Evolutionary conservation across 2,888 invertebrate species (phyloP).

Genomic region (Thelaira solivaga): DNA sequence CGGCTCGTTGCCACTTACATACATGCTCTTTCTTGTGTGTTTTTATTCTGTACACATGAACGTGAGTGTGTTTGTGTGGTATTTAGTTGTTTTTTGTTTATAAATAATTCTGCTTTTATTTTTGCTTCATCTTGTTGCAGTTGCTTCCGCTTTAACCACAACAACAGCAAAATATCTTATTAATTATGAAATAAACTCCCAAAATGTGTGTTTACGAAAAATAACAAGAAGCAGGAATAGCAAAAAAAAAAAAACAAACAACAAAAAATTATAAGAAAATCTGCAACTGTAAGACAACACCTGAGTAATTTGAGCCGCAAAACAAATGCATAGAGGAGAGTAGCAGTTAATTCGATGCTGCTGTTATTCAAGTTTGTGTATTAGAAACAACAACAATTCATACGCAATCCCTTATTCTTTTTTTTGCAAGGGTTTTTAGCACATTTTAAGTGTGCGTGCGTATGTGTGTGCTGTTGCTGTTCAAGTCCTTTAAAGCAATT

Average conservation of each 20-base stretch:
- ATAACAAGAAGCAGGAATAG: constrained; percentile 24
- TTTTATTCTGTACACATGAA: constrained; percentile 35
- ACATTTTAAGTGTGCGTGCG: not conserved
- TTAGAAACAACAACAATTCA: not conserved
- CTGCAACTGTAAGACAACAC: constrained; percentile 53
- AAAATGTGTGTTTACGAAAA: constrained; percentile 37
- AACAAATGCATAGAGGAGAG: not conserved
- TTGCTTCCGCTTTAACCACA: constrained; percentile 55
- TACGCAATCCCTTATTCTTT: not conserved
- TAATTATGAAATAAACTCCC: constrained; percentile 55
- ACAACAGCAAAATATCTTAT: constrained; percentile 35
- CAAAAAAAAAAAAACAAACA: constrained; percentile 5
- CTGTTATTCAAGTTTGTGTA: not conserved
- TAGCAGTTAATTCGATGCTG: not conserved
- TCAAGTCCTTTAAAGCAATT: too few relatives aligned
- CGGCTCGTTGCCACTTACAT: constrained; percentile 51
- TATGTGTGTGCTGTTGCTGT: too few relatives aligned
- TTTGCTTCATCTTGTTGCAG: constrained; percentile 38
- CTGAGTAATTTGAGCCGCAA: constrained; percentile 51
- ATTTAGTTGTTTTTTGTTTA: constrained; percentile 1
- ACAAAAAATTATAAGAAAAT: not conserved
- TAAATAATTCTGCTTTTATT: constrained; percentile 10
- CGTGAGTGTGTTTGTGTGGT: constrained; percentile 5
- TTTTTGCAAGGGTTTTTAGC: not conserved
- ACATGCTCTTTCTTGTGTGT: constrained; percentile 9